Base-by-base conservation (phyloP, 2,113 vertebrate species). In the Rhipidura dahli region DNA sequence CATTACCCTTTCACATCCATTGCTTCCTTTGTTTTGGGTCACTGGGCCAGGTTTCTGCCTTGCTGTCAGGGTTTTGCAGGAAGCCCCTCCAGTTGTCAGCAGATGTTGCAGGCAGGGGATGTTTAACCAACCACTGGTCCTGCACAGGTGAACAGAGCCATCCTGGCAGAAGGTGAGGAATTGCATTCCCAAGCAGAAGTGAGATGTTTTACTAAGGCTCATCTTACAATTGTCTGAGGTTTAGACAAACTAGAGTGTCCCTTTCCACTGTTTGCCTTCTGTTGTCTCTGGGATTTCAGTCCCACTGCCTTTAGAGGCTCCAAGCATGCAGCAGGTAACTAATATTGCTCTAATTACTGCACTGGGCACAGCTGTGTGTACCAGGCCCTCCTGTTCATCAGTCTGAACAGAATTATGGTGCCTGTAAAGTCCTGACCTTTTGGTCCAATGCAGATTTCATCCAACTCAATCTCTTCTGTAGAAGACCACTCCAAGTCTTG, bases 211-310 rank as follows among this genome's bases (percentile, higher is more conserved):
- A 69, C 87, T 69, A 91, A 98, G 97, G 96, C 76, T 97, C 97
- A 97, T 97, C 91, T 95, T 82, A 81, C 81, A 95, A 96, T 98
- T 94, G 96, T 95, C 98, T 98, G 90, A 96, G 96, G 81, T 97
- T 98, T 95, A 96, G 97, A 97, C 97, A 97, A 98, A 94, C 87
- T 97, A 77, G 90, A 82, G 86, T 73, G 57, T 64, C 77, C 37
- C 30, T 63, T 42, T 73, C 42, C 90, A 63, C 93, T 93, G 97
- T 97, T 97, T 96, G 92, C 93, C 95, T 96, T 98, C 80, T 77
- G 86, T 86, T 97, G 96, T 96, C 81, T 88, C 96, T 86, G 96
- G 96, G 65, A 94, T 96, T 94, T 85, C 61, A 76, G 47, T 79
- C 70, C 87, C 47, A 31, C 54, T 50, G 82, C 89, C 79, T 94